Evolutionary conservation across 2,113 vertebrate genomes (phyloP).

Genomic region (Scartelaos histophorus): DNA sequence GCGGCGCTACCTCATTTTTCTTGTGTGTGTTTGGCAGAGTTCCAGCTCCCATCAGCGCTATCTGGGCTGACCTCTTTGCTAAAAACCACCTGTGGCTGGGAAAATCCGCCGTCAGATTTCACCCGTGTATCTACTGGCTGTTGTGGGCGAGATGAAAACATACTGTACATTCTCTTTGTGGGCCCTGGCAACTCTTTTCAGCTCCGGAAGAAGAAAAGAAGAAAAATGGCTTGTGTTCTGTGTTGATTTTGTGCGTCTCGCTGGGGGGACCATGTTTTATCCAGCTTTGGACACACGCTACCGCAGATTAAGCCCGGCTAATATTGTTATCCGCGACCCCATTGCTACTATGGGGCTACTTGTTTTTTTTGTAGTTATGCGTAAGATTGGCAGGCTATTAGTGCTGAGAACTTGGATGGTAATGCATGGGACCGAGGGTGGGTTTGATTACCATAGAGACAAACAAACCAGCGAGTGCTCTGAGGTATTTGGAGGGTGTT

Average conservation of each 20-base stretch:
- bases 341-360: slow-evolving; percentile 44
- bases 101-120: slow-evolving; percentile 14
- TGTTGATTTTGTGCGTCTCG: slow-evolving; percentile 33
- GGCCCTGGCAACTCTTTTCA: slow-evolving; percentile 13
- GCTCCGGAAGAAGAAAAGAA: slow-evolving; percentile 23
- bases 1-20: slow-evolving; percentile 3
- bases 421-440: no score
- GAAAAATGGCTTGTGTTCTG: slow-evolving; percentile 35
- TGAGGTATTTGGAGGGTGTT: no score
- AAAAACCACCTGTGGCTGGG: slow-evolving; percentile 9
- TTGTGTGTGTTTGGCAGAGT: not conserved
- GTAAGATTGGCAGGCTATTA: not conserved
- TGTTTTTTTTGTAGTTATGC: slow-evolving; percentile 62
- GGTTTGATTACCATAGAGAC: no score
- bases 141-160: slow-evolving; percentile 6
- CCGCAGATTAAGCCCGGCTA: slow-evolving; percentile 55
- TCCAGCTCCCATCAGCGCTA: slow-evolving; percentile 8
- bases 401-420: no score
- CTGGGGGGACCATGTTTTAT: slow-evolving; percentile 18
- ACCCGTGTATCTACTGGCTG: not conserved
- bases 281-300: slow-evolving; percentile 51
- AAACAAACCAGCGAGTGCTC: no score
- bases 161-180: slow-evolving; percentile 6
- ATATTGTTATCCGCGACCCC: slow-evolving; percentile 36
- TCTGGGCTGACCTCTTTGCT: not conserved